Base-by-base conservation (phyloP, 2,797 vertebrate species). In the Leptatherina wallacei region DNA sequence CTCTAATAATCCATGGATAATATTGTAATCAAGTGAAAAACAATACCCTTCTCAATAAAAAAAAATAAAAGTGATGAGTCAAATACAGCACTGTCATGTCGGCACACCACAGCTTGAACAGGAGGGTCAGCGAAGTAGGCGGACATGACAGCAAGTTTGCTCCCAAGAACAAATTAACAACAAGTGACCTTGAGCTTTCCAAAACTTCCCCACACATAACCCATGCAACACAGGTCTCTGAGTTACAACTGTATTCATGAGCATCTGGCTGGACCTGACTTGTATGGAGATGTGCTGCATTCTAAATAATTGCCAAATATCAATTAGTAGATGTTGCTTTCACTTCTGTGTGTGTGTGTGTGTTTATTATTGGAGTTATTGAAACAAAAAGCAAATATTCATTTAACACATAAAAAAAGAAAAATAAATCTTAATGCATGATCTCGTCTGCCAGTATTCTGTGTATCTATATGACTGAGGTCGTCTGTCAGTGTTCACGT, bases 201-300 rank as follows among this genome's bases (percentile, higher is more conserved):
- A 75, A 90, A 93, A 92, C 86, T 89, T 91, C 75, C 29, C 22
- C 77, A 61, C 64, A 65, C 61, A 72, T 71, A 88, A 87, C 75
- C 51, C 12, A 8, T 35, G 35, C 76, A 62, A 64, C 16, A 13
- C 40, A 42, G 40, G 61, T 81, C 62, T 88, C 61, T 2, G 10
- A 89, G 78, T 80, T 91, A 80, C 85, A 87, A 85, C 82, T 91
- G 83, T 93, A 94, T 94, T 94, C 89, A 94, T 94, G 92, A 94
- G 92, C 93, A 93, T 91, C 92, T 94, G 93, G 85, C 81, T 81
- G 60, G 62, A 73, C 61, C 77, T 89, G 91, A 91, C 90, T 91
- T 77, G 72, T 63, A 73, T 59, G 44, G 83, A 81, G 76, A 83
- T 69, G 61, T 20, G 74, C 77, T 79, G 87, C 77, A 85, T 88